Base-by-base conservation (phyloP, 2,113 vertebrate genomes). In the Pachypanchax playfairii region DNA sequence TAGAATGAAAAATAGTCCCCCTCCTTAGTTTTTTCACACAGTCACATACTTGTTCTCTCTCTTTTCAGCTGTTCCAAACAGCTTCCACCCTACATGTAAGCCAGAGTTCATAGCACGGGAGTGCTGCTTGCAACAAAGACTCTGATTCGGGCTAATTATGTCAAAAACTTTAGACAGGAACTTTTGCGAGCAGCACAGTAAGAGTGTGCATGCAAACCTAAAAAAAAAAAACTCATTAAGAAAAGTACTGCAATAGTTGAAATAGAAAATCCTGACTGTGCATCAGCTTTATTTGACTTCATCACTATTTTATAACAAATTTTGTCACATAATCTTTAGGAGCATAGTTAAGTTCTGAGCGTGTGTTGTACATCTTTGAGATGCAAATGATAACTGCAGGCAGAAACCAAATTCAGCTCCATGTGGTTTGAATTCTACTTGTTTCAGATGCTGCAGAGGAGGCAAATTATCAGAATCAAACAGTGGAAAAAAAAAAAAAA, bases 31-130 rank as follows among this genome's bases (percentile, higher is more conserved):
- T 4, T 10, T 17, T 12, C 21, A 47, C 64, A 39, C 36, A 63
- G 42, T 43, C 51, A 67, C 26, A 35, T 26, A n/a, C 48, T 68
- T 52, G 41, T 67, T 25, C 28, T 54, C 17, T 21, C 44, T 59
- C 31, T 75, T 70, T 70, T 57, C 68, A 62, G 39, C 53, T 65
- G 55, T 69, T 69, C 61, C 61, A 17, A 38, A 31, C 33, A 6
- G 41, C 39, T 28, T 44, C 47, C 38, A 25, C 56, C 33, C 48
- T 52, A 13, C 56, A 51, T 11, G 3, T 72, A 77, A 82, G 77
- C 53, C 48, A 63, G 56, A 80, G 75, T 72, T 82, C 62, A 74
- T 44, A 73, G 83, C 1, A 9, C 65, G 65, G 73, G 62, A 78
- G 58, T 62, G 68, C 22, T 49, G 64, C 76, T 76, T 51, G 14